A percentile compares a stretch with the other conserved stretches of the same genome.
Evolutionary conservation across 2,888 invertebrate species (phyloP).

Genomic region (Tubulanus polymorphus): DNA sequence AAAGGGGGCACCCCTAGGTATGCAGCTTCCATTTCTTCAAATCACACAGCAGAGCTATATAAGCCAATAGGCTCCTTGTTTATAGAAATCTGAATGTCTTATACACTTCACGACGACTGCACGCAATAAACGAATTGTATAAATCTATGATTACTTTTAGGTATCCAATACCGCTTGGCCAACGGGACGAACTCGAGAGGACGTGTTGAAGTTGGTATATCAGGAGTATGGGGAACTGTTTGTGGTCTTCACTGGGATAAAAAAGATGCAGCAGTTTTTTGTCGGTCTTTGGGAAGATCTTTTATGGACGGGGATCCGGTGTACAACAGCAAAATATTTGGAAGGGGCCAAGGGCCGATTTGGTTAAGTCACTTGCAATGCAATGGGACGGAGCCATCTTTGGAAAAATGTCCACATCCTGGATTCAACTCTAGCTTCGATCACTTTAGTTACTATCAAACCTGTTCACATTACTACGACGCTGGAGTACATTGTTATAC

Average conservation of each 20-base stretch:
- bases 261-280: conserved; percentile 63
- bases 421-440: conserved; percentile 26
- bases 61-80: no score
- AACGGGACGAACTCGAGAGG: conserved; percentile 27
- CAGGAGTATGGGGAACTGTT: conserved; percentile 67
- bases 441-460: conserved; percentile 13
- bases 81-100: no score
- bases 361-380: conserved; percentile 42
- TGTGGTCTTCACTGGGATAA: conserved; percentile 72
- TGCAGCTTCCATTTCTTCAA: no score
- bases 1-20: no score
- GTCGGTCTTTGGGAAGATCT: conserved; percentile 25
- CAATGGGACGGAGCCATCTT: conserved; percentile 27
- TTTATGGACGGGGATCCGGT: conserved; percentile 30
- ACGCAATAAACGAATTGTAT: no score
- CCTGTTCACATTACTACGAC: conserved; percentile 35
- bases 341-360: conserved; percentile 37
- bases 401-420: conserved; percentile 34
- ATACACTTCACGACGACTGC: no score
- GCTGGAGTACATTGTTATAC: conserved; percentile 35
- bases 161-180: conserved; percentile 30
- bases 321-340: conserved; percentile 23
- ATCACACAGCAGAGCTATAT: no score
- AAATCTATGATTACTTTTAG: no score
- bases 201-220: conserved; percentile 65